These are phyloP conservation scores for Acanthaster planci DNA, from an alignment of 35 echinoderm and acorn worm species.

Conservation along the genomic window DNA sequence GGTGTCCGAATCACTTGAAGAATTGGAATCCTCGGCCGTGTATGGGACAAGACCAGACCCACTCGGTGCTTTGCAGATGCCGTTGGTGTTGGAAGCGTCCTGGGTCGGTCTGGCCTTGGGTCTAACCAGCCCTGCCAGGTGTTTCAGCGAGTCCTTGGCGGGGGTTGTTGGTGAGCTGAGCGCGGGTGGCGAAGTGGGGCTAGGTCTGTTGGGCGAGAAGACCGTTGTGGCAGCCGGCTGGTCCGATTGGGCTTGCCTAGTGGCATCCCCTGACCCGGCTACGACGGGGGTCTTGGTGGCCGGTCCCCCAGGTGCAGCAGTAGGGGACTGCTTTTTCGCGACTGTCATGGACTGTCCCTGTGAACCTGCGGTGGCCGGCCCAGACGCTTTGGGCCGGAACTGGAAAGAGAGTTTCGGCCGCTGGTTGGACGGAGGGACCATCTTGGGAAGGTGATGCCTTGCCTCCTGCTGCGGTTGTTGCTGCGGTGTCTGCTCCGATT, in stretches of 20 bases:
- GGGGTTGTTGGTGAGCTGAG: not conserved
- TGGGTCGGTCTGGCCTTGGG: slow-evolving; percentile 21
- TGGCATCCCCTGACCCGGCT: not conserved
- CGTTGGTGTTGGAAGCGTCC: slow-evolving; percentile 2
- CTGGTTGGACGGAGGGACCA: slow-evolving; percentile 43
- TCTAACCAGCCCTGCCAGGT: slow-evolving; percentile 37
- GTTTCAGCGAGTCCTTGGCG: not conserved
- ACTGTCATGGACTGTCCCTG: not conserved
- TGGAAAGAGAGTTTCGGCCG: slow-evolving; percentile 69
- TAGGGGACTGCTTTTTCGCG: not conserved
- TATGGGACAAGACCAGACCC: slow-evolving; percentile 73
- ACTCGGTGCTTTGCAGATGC: slow-evolving; percentile 9
- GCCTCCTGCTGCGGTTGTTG: slow-evolving; percentile 13
- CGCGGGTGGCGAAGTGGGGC: slow-evolving; percentile 2
- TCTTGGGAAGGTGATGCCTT: slow-evolving; percentile 41
- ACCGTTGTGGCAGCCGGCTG: not conserved
- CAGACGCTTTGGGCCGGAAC: slow-evolving; percentile 53
- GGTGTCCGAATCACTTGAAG: slow-evolving; percentile 73
- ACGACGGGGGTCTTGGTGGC: not conserved
- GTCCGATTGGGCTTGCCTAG: not conserved
- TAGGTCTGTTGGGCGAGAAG: not conserved
- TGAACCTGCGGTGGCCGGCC: not conserved
- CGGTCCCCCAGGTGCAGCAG: not conserved
- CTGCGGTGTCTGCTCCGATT: slow-evolving; percentile 17
- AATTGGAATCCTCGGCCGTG: slow-evolving; percentile 60